Evolutionary conservation across 1,140 invertebrate genomes (phyloP).

Genomic region (Samia ricini): DNA sequence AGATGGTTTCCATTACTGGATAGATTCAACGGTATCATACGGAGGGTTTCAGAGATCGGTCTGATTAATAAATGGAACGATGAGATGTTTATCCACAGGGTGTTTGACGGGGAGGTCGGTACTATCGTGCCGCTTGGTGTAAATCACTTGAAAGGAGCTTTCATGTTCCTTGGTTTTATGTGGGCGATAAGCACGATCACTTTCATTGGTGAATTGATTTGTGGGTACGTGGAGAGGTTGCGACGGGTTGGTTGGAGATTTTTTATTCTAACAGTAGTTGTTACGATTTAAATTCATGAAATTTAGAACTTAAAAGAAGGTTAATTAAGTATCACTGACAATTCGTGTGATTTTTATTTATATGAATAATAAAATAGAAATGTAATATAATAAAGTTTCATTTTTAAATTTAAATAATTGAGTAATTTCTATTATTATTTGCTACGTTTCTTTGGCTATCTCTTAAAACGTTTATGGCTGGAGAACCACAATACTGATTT

Average conservation of each 20-base stretch:
- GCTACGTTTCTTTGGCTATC: too few species aligned
- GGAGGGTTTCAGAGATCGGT: conserved; percentile 70
- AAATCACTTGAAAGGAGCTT: conserved; percentile 70
- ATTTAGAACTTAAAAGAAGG: too few species aligned
- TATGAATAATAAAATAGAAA: too few species aligned
- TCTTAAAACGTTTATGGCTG: too few species aligned
- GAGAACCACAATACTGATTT: too few species aligned
- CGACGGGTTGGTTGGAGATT: not conserved
- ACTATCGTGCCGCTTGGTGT: conserved; percentile 59
- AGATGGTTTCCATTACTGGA: conserved; percentile 70
- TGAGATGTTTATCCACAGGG: conserved; percentile 61
- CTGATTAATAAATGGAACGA: conserved; percentile 74
- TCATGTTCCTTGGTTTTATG: conserved; percentile 63
- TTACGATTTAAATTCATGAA: not conserved
- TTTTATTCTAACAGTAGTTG: not conserved
- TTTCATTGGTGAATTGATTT: conserved; percentile 51
- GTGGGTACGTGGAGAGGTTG: conserved; percentile 20
- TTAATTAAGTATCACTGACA: too few species aligned
- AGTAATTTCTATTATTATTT: too few species aligned
- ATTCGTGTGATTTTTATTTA: too few species aligned
- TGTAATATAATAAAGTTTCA: too few species aligned
- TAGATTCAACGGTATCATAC: conserved; percentile 68
- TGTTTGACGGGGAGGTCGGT: conserved; percentile 36
- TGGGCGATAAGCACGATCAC: conserved; percentile 45
- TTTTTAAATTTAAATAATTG: too few species aligned